Evolutionary conservation across 2,113 vertebrate genomes (phyloP).

Genomic region (Vombatus ursinus): DNA sequence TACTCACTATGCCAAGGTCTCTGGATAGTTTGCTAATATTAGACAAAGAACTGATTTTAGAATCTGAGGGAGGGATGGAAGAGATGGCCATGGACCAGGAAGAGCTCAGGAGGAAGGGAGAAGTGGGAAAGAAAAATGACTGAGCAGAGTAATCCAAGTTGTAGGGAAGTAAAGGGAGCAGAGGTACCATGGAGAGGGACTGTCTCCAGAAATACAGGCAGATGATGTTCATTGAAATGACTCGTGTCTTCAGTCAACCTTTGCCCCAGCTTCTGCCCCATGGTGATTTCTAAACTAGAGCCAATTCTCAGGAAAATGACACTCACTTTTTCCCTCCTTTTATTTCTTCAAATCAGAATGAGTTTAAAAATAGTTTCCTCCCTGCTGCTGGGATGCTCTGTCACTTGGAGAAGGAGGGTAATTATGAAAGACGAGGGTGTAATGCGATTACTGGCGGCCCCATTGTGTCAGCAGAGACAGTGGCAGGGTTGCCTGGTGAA

Average conservation of each 20-base stretch:
- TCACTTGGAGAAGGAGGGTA: constrained; percentile 64
- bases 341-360: constrained; percentile 42
- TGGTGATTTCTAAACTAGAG: constrained; percentile 62
- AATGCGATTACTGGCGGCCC: constrained; percentile 65
- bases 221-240: neutral
- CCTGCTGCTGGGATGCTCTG: constrained; percentile 37
- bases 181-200: neutral
- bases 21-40: neutral
- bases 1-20: neutral
- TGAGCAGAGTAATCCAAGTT: neutral
- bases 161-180: neutral
- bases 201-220: neutral
- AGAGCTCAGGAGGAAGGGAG: neutral
- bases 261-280: neutral
- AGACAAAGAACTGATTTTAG: neutral
- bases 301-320: constrained; percentile 47
- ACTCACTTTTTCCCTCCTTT: constrained; percentile 10
- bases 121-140: neutral
- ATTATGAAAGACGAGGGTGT: constrained; percentile 71
- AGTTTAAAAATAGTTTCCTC: constrained; percentile 64
- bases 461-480: constrained; percentile 66
- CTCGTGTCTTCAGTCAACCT: neutral
- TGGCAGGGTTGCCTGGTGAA: neutral
- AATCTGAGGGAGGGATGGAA: neutral
- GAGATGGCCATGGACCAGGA: neutral